Percentiles rank a stretch among this genome's conserved stretches.
phyloP scores from a whole-genome alignment of 2,888 invertebrate genomes.

The Cheiracanthium punctorium region DNA sequence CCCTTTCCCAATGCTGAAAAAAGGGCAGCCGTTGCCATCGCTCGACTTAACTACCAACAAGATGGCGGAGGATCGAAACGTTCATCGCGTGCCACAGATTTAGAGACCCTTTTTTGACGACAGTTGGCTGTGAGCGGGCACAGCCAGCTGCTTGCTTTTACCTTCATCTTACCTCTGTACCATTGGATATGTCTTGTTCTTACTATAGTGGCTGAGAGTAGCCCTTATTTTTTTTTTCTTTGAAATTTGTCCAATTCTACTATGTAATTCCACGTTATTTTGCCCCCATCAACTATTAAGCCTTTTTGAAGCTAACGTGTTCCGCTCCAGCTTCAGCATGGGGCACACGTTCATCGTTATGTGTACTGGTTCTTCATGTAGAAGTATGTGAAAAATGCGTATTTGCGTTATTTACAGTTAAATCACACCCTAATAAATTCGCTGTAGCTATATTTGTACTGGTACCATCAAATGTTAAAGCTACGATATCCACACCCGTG shows the following conservation, averaged over 20 bases:
- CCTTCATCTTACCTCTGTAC: constrained; percentile 27
- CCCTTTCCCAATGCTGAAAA: background rate
- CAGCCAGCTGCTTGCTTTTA: constrained; percentile 6
- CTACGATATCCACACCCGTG: background rate
- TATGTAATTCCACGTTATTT: constrained; percentile 15
- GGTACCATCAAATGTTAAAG: constrained; percentile 33
- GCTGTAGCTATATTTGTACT: constrained; percentile 4
- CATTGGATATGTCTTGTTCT: constrained; percentile 9
- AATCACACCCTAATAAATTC: constrained; percentile 8
- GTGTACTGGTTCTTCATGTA: background rate
- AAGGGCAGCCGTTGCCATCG: constrained; percentile 24
- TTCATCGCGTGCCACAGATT: too few species aligned
- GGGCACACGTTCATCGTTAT: constrained; percentile 18
- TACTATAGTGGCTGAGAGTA: constrained; percentile 25
- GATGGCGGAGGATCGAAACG: too few species aligned
- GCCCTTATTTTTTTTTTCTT: constrained; percentile 32
- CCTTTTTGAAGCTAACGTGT: constrained; percentile 10
- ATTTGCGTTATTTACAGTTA: background rate
- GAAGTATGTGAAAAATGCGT: background rate
- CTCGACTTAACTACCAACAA: constrained; percentile 4
- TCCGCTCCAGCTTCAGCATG: constrained; percentile 30
- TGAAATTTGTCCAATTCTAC: background rate
- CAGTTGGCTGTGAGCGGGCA: too few species aligned
- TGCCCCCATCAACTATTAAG: background rate
- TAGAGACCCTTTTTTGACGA: too few species aligned